phyloP scores from a whole-genome alignment of 2,888 invertebrate genomes.

The Pandemis corylana region DNA sequence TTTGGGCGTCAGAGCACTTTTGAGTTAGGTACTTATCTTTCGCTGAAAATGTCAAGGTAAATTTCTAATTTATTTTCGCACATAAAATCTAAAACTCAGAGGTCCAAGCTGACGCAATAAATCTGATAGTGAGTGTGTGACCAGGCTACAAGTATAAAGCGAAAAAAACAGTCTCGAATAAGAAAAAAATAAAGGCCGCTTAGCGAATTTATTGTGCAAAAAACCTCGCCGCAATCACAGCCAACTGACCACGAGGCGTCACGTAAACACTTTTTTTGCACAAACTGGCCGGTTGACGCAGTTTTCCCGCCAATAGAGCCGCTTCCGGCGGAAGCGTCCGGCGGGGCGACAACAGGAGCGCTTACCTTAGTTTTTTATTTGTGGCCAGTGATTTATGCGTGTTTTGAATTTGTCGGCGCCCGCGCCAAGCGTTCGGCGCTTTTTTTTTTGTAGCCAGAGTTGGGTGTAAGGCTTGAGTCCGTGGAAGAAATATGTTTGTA shows the following conservation, averaged over 20 bases:
- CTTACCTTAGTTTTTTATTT: constrained; percentile 85
- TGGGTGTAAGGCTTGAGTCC: constrained; percentile 42
- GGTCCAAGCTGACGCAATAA: too few relatives aligned
- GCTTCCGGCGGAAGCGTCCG: constrained; percentile 77
- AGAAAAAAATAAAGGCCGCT: constrained; percentile 14
- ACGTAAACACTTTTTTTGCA: constrained; percentile 62
- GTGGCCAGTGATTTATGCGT: constrained; percentile 79
- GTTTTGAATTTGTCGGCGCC: constrained; percentile 76
- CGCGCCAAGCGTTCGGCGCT: constrained; percentile 76
- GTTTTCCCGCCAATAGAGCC: constrained; percentile 80
- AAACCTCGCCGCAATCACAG: constrained; percentile 26
- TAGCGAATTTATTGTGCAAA: constrained; percentile 11
- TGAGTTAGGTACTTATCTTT: too few relatives aligned
- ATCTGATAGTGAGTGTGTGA: too few relatives aligned
- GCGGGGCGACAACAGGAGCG: constrained; percentile 80
- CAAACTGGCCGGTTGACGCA: constrained; percentile 75
- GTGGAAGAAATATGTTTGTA: constrained; percentile 25
- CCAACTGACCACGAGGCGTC: constrained; percentile 39
- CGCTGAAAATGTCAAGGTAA: too few relatives aligned
- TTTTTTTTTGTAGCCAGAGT: constrained; percentile 52
- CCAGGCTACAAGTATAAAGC: too few relatives aligned
- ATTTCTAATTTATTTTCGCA: too few relatives aligned
- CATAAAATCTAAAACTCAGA: too few relatives aligned
- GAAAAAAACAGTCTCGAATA: background rate
- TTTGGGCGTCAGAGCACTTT: too few relatives aligned